These are phyloP conservation scores for Thymelicus acteon DNA, from an alignment of 2,888 invertebrate genomes.

Conservation along the genomic window DNA sequence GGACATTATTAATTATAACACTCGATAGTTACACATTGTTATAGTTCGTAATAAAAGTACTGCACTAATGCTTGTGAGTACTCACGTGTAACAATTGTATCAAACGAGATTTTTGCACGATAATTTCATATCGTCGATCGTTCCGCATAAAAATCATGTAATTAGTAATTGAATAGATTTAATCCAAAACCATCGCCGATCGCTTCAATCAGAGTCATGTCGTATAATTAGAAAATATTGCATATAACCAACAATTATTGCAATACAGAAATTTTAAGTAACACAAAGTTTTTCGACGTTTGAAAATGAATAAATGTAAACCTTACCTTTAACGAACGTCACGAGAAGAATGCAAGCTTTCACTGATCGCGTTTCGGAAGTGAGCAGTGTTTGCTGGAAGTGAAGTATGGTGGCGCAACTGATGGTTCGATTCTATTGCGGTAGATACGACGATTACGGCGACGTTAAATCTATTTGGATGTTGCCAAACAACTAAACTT, in stretches of 20 bases:
- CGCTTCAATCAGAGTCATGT: background rate
- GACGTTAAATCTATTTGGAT: background rate
- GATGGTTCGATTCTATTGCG: constrained; percentile 7
- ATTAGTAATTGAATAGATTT: constrained; percentile 4
- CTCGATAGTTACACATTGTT: no score
- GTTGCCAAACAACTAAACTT: constrained; percentile 21
- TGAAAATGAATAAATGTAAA: constrained; percentile 16
- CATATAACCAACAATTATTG: background rate
- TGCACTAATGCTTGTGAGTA: background rate
- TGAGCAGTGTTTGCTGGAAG: constrained; percentile 13
- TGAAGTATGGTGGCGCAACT: background rate
- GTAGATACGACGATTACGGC: background rate
- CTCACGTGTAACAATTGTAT: constrained; percentile 15
- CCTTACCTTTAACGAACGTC: constrained; percentile 38
- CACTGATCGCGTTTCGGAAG: constrained; percentile 36
- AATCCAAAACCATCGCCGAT: constrained; percentile 1
- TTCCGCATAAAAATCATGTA: constrained; percentile 18
- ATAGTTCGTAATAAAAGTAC: background rate
- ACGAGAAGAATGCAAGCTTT: constrained; percentile 36
- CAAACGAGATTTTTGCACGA: constrained; percentile 13
- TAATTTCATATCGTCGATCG: constrained; percentile 8
- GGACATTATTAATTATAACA: no score
- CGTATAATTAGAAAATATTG: background rate
- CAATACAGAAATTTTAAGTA: background rate
- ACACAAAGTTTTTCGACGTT: background rate